Conservation (phyloP, 2,888 invertebrate species). For the Ennomos erosarius region DNA sequence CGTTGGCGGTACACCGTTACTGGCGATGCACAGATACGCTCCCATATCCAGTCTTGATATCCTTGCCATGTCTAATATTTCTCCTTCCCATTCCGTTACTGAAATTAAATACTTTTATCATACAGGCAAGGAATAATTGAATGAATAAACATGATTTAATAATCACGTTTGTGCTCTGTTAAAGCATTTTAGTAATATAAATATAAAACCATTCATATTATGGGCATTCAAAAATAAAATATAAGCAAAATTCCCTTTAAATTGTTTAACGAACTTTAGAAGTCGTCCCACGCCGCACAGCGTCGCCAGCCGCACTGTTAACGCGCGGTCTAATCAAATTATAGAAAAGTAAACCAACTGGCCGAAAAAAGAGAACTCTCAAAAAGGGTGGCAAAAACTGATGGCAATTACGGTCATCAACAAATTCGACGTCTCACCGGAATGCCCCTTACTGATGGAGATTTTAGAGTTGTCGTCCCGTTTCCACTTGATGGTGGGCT, state of each 20-base stretch:
- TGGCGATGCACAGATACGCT: slow-evolving; percentile 95
- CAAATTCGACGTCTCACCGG: slow-evolving; percentile 83
- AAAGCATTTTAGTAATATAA: too few species aligned
- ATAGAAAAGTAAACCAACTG: slow-evolving; percentile 32
- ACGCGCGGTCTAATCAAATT: slow-evolving; percentile 25
- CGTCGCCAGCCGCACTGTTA: neutral
- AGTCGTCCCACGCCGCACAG: too few species aligned
- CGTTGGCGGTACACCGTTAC: slow-evolving; percentile 95
- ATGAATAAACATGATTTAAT: too few species aligned
- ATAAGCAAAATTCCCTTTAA: too few species aligned
- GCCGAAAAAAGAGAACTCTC: slow-evolving; percentile 24
- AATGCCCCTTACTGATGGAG: slow-evolving; percentile 92
- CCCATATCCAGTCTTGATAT: slow-evolving; percentile 96
- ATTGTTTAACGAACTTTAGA: too few species aligned
- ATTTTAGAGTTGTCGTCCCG: slow-evolving; percentile 95
- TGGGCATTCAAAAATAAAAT: too few species aligned
- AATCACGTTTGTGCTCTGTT: too few species aligned
- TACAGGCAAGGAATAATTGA: too few species aligned
- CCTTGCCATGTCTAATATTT: slow-evolving; percentile 91
- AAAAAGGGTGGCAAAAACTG: slow-evolving; percentile 27
- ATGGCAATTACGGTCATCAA: slow-evolving; percentile 41
- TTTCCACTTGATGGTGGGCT: slow-evolving; percentile 96
- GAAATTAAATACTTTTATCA: slow-evolving; percentile 49
- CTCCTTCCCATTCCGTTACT: slow-evolving; percentile 95
- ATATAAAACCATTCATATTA: too few species aligned